Evolutionary conservation across 2,113 vertebrate species (phyloP).

Genomic region (Haplotaxodon microlepis): DNA sequence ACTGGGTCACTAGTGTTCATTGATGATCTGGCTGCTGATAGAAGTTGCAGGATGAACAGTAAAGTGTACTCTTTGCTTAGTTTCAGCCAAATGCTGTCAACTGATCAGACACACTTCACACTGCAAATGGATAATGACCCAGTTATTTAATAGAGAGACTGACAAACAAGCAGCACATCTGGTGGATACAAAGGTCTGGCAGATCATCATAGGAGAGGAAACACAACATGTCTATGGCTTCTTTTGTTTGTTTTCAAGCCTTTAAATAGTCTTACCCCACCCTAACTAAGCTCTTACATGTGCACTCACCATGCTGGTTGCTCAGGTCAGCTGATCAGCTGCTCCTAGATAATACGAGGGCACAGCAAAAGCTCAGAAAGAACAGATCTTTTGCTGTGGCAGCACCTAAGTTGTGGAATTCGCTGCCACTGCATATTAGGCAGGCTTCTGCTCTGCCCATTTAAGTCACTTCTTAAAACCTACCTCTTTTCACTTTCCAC

Average conservation of each 20-base stretch:
- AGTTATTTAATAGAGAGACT: neutral
- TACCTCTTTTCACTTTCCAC: neutral
- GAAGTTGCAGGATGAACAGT: neutral
- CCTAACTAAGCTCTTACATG: neutral
- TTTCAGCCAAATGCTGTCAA: neutral
- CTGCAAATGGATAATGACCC: neutral
- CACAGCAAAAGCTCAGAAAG: neutral
- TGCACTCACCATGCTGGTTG: neutral
- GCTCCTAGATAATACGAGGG: neutral
- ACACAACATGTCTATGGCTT: neutral
- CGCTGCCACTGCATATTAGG: neutral
- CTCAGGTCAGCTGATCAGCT: neutral
- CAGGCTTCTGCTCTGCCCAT: neutral
- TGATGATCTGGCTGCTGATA: neutral
- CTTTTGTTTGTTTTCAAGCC: neutral
- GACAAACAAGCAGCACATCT: neutral
- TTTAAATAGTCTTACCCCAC: neutral
- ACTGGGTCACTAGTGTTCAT: neutral
- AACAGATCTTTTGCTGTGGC: neutral
- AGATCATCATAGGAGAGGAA: neutral
- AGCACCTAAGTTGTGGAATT: neutral
- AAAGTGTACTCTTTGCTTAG: neutral
- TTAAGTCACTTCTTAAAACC: neutral
- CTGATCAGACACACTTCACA: neutral
- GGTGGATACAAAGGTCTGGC: neutral